These are phyloP conservation scores for Limnothrissa miodon DNA, from an alignment of 2,113 vertebrate genomes.

Conservation along the genomic window DNA sequence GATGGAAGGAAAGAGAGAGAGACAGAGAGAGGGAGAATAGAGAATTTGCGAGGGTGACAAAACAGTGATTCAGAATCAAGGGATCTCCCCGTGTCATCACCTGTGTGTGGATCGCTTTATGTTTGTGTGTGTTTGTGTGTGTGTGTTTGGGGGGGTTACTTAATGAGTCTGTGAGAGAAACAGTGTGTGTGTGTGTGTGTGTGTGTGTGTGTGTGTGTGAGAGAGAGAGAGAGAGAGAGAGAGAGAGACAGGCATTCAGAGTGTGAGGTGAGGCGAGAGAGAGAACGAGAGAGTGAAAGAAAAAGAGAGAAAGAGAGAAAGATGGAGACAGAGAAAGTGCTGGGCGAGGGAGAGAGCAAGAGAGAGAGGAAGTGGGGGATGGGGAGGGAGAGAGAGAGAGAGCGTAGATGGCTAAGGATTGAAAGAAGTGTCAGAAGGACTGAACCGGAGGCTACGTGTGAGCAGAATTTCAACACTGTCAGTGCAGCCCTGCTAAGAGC, in stretches of 20 bases:
- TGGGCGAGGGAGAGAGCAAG: background rate
- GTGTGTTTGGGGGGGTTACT: background rate
- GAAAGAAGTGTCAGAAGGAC: background rate
- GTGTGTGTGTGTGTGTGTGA: background rate
- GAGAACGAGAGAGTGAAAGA: too few species aligned
- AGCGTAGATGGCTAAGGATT: background rate
- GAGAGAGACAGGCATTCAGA: too few species aligned
- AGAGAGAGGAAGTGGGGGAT: background rate
- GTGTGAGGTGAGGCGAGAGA: too few species aligned
- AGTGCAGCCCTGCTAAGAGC: background rate
- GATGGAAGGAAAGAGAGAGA: background rate
- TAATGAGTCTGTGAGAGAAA: background rate
- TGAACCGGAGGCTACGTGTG: constrained; percentile 1
- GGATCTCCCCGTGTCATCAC: background rate
- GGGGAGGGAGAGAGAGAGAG: background rate
- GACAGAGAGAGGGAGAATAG: too few species aligned
- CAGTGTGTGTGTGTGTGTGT: background rate
- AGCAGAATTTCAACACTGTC: constrained; percentile 5
- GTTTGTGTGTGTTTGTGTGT: background rate
- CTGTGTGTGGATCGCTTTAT: background rate
- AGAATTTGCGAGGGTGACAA: too few species aligned
- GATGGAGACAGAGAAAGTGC: background rate
- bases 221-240: background rate
- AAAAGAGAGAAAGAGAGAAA: background rate
- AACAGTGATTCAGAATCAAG: background rate